Evolutionary conservation across 2,797 vertebrate genomes (phyloP), one percentile per base, ranked within the genome.

Genomic region (Carduelis carduelis): DNA sequence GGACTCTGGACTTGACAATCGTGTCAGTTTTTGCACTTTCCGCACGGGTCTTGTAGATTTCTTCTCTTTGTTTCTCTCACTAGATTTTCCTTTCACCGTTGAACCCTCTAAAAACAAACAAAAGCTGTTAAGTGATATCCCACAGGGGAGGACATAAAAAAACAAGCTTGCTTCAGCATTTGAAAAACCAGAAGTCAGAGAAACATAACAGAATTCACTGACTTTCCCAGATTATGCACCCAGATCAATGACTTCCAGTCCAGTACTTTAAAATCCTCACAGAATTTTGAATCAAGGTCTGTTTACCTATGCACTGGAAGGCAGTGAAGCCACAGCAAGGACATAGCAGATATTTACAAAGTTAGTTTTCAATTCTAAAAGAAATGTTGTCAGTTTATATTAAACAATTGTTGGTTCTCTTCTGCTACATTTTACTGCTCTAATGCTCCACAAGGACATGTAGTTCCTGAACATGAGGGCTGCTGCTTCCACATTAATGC

Each of bases 11-110:
- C 98, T 98, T 93, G 98, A 96, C 43, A 97, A 93, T 18, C 96
- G 97, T 32, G 97, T 66, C 82, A 98, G 96, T 96, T 98, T 98
- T 87, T 99, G 98, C 83, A 99, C 98, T 97, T 99, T 99, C 94
- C 99, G 97, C 55, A 99, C 98, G 70, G 99, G 97, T 61, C 96
- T 98, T 35, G 90, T 87, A 43, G 91, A 35, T 97, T 97, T 98
- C 87, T 96, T 98, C 82, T 97, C 97, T 89, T 90, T 98, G 75
- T 60, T 95, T 95, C 96, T 97, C 87, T 97, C 98, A 86, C n/a
- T 26, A 55, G 95, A 87, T 89, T 96, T 98, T 79, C 94, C 96
- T 96, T 97, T 98, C 84, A 86, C 34, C 69, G 83, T 52, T 87
- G 74, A 86, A 90, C 94, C 94, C 88, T 94, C 98, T 98, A 91